Percentiles rank a stretch among this genome's conserved stretches.
Conservation (phyloP, 2,113 vertebrate genomes). For the Lonchura striata region DNA sequence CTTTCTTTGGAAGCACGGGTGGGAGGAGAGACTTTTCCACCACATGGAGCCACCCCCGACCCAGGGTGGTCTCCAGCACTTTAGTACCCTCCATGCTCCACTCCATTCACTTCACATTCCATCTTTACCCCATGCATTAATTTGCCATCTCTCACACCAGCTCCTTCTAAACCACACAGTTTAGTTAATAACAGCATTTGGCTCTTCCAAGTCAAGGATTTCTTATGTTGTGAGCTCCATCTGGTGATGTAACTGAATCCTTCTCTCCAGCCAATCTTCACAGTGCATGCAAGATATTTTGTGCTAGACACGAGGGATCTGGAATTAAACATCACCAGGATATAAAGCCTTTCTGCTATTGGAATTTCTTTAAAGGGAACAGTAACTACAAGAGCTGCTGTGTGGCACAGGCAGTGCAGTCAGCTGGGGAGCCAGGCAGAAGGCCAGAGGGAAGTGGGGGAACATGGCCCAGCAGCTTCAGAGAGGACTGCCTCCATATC, state of each 20-base stretch:
- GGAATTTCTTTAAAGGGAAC: not conserved
- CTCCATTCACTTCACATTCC: not conserved
- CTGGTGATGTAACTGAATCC: conserved; percentile 5
- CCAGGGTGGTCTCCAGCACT: too few species aligned
- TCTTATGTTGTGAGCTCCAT: conserved; percentile 20
- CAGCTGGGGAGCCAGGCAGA: not conserved
- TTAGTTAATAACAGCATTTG: not conserved
- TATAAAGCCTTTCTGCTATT: not conserved
- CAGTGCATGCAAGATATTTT: not conserved
- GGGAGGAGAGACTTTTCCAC: too few species aligned
- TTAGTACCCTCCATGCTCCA: not conserved
- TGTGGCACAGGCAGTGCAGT: not conserved
- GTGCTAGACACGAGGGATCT: not conserved
- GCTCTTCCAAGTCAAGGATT: not conserved
- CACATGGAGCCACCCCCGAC: too few species aligned
- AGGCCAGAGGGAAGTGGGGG: not conserved
- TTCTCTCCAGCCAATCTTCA: not conserved
- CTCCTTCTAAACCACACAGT: not conserved
- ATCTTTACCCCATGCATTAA: not conserved
- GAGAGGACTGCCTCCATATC: not conserved
- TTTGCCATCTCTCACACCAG: not conserved
- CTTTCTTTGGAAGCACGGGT: too few species aligned
- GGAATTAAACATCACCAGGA: not conserved
- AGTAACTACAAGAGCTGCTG: not conserved
- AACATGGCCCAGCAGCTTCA: not conserved